Conservation (phyloP, 2,888 invertebrate species). For the Lathronympha strigana region DNA sequence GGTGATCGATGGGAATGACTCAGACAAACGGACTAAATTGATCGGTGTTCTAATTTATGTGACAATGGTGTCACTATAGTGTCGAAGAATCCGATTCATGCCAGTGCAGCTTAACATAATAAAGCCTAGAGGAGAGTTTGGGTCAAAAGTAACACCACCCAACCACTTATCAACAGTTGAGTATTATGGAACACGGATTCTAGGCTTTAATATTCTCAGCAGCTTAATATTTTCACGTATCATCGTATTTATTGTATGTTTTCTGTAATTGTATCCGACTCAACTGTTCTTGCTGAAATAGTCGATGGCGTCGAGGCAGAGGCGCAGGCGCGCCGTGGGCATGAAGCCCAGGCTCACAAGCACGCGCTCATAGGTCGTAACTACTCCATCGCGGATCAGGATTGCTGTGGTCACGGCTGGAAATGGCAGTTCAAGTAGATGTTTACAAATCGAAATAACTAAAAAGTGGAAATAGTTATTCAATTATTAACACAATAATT, state of each 20-base stretch:
- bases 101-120: conserved; percentile 6
- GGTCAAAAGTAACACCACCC: neutral
- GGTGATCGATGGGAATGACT: conserved; percentile 3
- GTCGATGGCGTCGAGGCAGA: conserved; percentile 87
- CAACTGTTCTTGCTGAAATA: conserved; percentile 88
- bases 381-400: conserved; percentile 85
- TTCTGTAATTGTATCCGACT: conserved; percentile 50
- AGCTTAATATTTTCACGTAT: neutral
- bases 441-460: neutral
- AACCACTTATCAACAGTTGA: too few relatives aligned
- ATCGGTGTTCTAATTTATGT: neutral
- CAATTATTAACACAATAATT: too few relatives aligned
- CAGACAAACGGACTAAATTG: neutral
- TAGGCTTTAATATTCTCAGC: neutral
- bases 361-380: conserved; percentile 84
- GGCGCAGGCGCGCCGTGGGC: conserved; percentile 85
- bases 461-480: neutral
- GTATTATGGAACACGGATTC: neutral
- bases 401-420: conserved; percentile 75
- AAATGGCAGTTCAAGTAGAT: conserved; percentile 46
- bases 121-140: neutral
- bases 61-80: neutral
- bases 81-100: conserved; percentile 1
- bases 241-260: neutral
- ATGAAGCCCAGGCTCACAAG: conserved; percentile 84